Evolutionary conservation across 53 echinoderm and acorn worm genomes (phyloP).

Genomic region (Arbacia lixula): DNA sequence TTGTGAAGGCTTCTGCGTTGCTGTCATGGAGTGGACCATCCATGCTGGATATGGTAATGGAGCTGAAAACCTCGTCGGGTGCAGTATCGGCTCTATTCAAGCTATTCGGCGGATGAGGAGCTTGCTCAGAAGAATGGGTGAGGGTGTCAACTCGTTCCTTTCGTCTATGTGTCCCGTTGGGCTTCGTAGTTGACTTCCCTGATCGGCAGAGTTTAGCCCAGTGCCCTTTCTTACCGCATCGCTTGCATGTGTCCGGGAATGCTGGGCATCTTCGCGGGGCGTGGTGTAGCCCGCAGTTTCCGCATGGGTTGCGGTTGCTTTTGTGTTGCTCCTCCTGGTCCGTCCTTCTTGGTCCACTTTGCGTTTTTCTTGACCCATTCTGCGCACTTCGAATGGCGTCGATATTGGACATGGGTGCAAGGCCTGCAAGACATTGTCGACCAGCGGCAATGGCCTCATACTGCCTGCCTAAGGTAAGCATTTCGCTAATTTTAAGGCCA

Average conservation of each 20-base stretch:
- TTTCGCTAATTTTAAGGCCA: neutral
- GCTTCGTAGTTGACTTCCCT: neutral
- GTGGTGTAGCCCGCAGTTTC: slow-evolving; percentile 23
- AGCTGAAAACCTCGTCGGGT: slow-evolving; percentile 6
- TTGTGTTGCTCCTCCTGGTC: neutral
- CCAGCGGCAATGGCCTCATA: slow-evolving; percentile 6
- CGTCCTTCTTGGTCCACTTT: neutral
- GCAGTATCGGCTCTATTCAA: neutral
- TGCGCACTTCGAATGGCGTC: neutral
- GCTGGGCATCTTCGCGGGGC: neutral
- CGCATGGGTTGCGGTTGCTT: neutral
- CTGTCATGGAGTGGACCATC: neutral
- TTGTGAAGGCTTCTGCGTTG: slow-evolving; percentile 33
- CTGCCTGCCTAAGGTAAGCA: neutral
- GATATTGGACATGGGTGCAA: neutral
- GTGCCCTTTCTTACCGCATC: neutral
- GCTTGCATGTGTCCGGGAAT: neutral
- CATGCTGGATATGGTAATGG: slow-evolving; percentile 38
- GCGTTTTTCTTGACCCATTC: neutral
- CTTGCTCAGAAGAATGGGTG: neutral
- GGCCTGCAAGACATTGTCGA: neutral
- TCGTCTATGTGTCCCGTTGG: neutral
- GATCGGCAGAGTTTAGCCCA: neutral
- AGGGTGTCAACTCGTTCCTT: neutral
- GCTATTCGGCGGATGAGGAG: no score